A percentile compares a stretch with the other conserved stretches of the same genome.
Conservation (phyloP, 2,113 vertebrate species). For the Vulpes vulpes region DNA sequence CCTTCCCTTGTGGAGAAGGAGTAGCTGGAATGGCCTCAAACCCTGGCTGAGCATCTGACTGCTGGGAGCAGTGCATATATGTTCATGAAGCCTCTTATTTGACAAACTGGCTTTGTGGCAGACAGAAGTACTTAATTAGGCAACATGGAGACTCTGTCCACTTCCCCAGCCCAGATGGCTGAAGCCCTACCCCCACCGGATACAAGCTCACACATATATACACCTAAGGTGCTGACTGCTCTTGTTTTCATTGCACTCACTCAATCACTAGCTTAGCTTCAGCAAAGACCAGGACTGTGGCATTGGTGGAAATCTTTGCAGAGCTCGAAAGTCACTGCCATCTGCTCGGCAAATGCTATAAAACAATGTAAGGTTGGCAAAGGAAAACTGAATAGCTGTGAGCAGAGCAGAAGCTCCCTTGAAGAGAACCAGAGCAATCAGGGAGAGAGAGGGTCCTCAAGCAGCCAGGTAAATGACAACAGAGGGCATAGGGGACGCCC, state of each 20-base stretch:
- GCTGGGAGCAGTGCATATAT: not conserved
- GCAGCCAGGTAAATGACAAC: not conserved
- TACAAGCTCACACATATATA: rapidly evolving
- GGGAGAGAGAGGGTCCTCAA: not conserved
- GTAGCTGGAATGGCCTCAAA: constrained; percentile 1
- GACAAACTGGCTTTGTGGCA: constrained; percentile 47
- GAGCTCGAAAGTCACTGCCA: not conserved
- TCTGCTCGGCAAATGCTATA: not conserved
- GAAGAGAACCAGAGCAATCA: not conserved
- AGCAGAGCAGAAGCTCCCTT: not conserved
- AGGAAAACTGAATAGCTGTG: not conserved
- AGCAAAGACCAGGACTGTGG: not conserved
- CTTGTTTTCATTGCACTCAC: not conserved
- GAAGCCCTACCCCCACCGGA: not conserved
- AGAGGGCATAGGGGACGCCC: not conserved
- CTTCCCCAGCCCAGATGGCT: not conserved
- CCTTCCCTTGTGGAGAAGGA: not conserved
- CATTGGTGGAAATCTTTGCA: not conserved
- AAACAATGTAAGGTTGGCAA: not conserved
- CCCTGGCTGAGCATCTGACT: not conserved
- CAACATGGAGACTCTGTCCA: not conserved
- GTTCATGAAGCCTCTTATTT: not conserved
- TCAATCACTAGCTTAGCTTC: not conserved
- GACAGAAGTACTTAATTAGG: not conserved
- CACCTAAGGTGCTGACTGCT: not conserved